Evolutionary conservation across 2,797 vertebrate species (phyloP), one percentile per base, ranked within the genome.

Genomic region (Pelochelys cantorii): DNA sequence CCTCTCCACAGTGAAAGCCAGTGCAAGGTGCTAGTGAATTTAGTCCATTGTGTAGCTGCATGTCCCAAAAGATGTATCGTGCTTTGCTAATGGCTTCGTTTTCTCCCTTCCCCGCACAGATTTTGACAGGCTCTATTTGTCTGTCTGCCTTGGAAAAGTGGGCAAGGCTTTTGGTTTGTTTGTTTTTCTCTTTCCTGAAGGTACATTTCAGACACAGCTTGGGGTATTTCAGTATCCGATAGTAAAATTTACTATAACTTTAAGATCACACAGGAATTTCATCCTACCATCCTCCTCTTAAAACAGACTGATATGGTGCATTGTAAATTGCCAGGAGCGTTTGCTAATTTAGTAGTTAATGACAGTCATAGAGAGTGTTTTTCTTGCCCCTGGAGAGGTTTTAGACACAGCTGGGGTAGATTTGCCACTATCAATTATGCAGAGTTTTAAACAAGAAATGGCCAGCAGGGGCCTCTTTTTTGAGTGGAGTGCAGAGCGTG

Each of bases 391-490:
- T 88, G 92, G 97, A 98, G 97, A 97, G 97, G 79, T 90, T 96
- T 95, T 93, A 95, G 94, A 79, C 89, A 81, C 93, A 90, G 94
- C 96, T 96, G 85, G 97, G 94, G 92, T 92, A 93, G 96, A 94
- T 94, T 96, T 97, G 97, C 97, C 89, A 88, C 95, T 92, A 92
- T 97, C 97, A 97, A 90, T 97, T 97, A 97, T 87, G 95, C 91
- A 93, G 93, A 86, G 85, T 97, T 97, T 97, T 96, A 96, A 96
- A 96, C 95, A 95, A 95, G 96, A 97, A 97, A 89, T 95, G 94
- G 97, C 94, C 96, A 90, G 94, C 84, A 90, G 96, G 96, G 95
- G 89, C 94, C 95, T 94, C 75, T 78, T 83, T 96, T 91, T 96
- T 97, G 88, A 80, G 85, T 59, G 20, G 91, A 94, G 79, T 42